These are phyloP conservation scores for Geopemphigus sp. DNA, from an alignment of 1,140 invertebrate species.

Conservation along the genomic window DNA sequence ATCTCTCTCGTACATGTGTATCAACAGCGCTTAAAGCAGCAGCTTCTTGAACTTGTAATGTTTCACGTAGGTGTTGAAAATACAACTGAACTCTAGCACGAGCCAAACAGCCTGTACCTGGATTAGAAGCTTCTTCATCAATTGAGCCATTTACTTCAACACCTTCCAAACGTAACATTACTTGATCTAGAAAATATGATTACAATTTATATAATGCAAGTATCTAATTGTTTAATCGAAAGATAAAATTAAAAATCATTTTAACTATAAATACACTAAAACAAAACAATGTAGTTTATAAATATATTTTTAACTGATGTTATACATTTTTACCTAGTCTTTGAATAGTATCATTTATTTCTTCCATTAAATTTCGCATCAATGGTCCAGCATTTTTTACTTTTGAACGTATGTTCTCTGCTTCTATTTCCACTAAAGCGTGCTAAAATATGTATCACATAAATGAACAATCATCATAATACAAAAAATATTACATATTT, in stretches of 20 bases:
- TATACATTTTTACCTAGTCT: constrained; percentile 56
- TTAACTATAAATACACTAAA: neutral
- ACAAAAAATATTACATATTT: neutral
- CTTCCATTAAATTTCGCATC: constrained; percentile 63
- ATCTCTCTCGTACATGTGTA: constrained; percentile 61
- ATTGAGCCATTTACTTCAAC: constrained; percentile 54
- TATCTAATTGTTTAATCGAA: too few species aligned
- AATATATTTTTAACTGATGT: neutral
- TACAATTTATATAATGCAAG: neutral
- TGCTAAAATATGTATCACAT: constrained; percentile 56
- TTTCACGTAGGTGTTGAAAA: constrained; percentile 61
- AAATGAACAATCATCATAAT: constrained; percentile 4
- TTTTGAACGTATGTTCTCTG: constrained; percentile 60
- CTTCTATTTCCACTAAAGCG: constrained; percentile 62
- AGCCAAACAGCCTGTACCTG: constrained; percentile 59
- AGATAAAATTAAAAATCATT: neutral
- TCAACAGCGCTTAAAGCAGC: constrained; percentile 62
- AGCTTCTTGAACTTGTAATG: constrained; percentile 61
- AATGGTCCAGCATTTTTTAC: constrained; percentile 60
- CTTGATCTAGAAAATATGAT: constrained; percentile 55
- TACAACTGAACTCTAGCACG: constrained; percentile 60
- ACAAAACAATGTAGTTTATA: neutral
- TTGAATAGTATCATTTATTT: constrained; percentile 61
- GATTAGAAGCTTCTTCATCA: constrained; percentile 39
- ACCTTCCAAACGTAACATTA: constrained; percentile 57